Base-by-base conservation (phyloP, 2,113 vertebrate genomes). In the Anolis sagrei region DNA sequence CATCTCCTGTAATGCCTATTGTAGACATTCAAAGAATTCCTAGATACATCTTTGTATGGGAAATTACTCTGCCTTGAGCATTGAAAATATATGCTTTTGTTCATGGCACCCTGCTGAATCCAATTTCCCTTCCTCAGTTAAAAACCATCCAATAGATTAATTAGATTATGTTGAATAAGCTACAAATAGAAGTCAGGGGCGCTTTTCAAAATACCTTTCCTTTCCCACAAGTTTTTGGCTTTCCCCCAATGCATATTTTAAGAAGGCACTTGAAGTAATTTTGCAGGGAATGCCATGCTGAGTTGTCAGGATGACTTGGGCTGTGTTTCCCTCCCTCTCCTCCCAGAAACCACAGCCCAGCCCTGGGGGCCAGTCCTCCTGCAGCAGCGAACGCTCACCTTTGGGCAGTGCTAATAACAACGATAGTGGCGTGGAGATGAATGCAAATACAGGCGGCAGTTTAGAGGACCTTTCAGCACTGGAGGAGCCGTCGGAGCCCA, bases 401-500 rank as follows among this genome's bases (percentile, higher is more conserved):
- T 96, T 99, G 9, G 98, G 98, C 87, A 99, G 98, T 48, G 96
- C 97, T 84, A 98, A 98, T 94, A 99, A 99, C 94, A 99, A 99
- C 0, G 98, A 99, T 95, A 99, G 98, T 0, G 98, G 98, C 0
- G 98, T 99, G 87, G 98, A 99, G 95, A 99, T 99, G 98, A 97
- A 98, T 0, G 97, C 98, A 14, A 99, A 98, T 1, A 95, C 97
- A 0, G 97, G 98, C 0, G 98, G 98, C 62, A 99, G 98, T 91
- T 97, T 98, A 9, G 98, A 99, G 93, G 98, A 99, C 88, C 96
- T 99, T 91, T 98, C 98, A 18, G 97, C 96, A 0, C 89, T 98
- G 89, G 98, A 99, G 81, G 98, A 99, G 77, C 94, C 95, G 74
- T 91, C 95, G 0, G 95, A 93, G 44, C 87, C 95, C 86, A 95